Conservation (phyloP, 2,888 invertebrate genomes). For the Leucoptera coffeella region DNA sequence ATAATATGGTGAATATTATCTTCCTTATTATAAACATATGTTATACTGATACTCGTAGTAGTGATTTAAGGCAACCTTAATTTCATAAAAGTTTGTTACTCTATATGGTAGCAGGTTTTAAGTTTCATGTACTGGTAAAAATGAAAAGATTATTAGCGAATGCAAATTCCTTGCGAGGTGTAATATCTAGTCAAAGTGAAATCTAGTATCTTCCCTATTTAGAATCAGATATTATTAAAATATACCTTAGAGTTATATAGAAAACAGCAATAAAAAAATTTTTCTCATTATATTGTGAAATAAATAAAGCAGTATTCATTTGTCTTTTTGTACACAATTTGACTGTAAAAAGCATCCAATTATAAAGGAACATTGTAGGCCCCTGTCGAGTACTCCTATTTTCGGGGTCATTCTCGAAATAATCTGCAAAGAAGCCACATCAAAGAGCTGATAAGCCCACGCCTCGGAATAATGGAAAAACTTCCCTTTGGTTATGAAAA, state of each 20-base stretch:
- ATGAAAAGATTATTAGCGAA: too few relatives aligned
- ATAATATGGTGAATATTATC: too few relatives aligned
- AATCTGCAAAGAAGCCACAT: constrained; percentile 6
- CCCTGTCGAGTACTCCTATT: constrained; percentile 1
- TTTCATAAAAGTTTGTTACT: too few relatives aligned
- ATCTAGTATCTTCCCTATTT: not conserved
- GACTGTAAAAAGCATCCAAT: not conserved
- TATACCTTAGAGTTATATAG: not conserved
- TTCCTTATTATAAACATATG: too few relatives aligned
- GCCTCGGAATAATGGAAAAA: constrained; percentile 41
- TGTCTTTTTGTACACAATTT: not conserved
- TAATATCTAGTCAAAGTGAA: too few relatives aligned
- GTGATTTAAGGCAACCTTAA: too few relatives aligned
- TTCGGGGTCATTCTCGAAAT: not conserved
- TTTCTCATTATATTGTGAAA: not conserved
- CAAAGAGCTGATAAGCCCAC: constrained; percentile 20
- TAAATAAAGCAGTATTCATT: not conserved
- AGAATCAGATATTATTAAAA: not conserved
- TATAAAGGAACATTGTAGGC: not conserved
- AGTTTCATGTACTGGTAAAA: too few relatives aligned
- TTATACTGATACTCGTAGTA: too few relatives aligned
- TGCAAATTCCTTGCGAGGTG: too few relatives aligned
- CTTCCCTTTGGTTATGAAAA: constrained; percentile 42
- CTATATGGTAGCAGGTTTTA: too few relatives aligned
- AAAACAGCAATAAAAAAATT: not conserved